Conservation (phyloP, 2,888 invertebrate genomes). For the Cyrtodaria siliqua region DNA sequence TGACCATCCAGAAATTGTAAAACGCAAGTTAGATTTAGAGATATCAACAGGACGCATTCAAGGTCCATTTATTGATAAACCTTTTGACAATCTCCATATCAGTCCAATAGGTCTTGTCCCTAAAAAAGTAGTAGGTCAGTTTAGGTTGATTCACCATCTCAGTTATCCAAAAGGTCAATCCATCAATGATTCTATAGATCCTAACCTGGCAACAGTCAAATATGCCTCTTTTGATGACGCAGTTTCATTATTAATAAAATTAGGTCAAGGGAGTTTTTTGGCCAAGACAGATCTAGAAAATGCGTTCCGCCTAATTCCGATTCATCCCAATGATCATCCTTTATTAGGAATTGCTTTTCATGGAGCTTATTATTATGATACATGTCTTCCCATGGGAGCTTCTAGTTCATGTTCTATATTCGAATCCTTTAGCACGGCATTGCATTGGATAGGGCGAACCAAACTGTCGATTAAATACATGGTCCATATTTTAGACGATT, state of each 20-base stretch:
- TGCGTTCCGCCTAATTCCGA: constrained; percentile 22
- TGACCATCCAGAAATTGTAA: too few species aligned
- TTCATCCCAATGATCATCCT: constrained; percentile 30
- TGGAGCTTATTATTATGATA: constrained; percentile 28
- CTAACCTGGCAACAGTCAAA: not conserved
- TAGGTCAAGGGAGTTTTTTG: constrained; percentile 2
- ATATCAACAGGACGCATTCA: not conserved
- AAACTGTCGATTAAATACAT: too few species aligned
- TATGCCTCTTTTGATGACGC: constrained; percentile 34
- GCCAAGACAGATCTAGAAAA: constrained; percentile 32
- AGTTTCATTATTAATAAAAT: not conserved
- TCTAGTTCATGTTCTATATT: constrained; percentile 33
- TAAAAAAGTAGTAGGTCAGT: constrained; percentile 24
- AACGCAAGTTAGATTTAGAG: too few species aligned
- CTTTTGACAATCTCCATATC: constrained; percentile 4
- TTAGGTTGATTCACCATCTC: constrained; percentile 40
- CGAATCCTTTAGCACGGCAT: constrained; percentile 14
- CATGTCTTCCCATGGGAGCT: constrained; percentile 25
- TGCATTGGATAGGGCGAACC: constrained; percentile 1
- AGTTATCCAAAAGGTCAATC: constrained; percentile 21
- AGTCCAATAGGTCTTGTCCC: constrained; percentile 26
- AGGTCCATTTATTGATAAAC: not conserved
- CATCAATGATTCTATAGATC: constrained; percentile 36
- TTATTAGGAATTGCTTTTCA: constrained; percentile 22
- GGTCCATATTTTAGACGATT: too few species aligned